phyloP scores from a whole-genome alignment of 2,113 vertebrate genomes.

The Gobio gobio region DNA sequence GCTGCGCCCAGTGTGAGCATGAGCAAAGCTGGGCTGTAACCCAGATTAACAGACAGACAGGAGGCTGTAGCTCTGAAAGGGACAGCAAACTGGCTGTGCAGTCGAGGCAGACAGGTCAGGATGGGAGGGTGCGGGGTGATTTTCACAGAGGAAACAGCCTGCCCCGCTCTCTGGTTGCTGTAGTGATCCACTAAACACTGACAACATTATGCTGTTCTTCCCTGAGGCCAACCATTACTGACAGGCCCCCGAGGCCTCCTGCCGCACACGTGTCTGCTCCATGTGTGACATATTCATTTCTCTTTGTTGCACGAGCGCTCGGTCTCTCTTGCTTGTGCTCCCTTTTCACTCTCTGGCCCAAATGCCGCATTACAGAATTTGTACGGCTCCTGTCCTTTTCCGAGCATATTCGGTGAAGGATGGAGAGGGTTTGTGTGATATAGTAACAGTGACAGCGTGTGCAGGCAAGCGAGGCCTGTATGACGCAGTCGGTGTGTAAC shows the following conservation, averaged over 20 bases:
- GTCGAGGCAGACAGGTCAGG: not conserved
- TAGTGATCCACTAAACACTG: conserved; percentile 31
- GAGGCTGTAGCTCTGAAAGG: not conserved
- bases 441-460: not conserved
- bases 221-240: conserved; percentile 34
- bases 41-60: conserved; percentile 13
- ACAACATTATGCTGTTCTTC: conserved; percentile 38
- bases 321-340: conserved; percentile 1
- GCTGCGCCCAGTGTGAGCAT: not conserved
- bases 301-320: not conserved
- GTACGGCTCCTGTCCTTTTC: not conserved
- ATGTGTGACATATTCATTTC: conserved; percentile 39
- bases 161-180: not conserved
- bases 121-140: not conserved
- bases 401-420: not conserved
- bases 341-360: not conserved
- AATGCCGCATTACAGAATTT: not conserved
- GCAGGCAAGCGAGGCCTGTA: not conserved
- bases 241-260: conserved; percentile 7
- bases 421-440: not conserved
- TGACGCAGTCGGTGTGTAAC: conserved; percentile 30
- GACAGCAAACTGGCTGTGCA: not conserved
- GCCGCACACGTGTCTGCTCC: conserved; percentile 36
- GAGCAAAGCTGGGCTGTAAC: not conserved
- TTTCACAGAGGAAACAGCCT: conserved; percentile 13